Evolutionary conservation across 2,888 invertebrate species (phyloP).

Genomic region (Drosophila fungiperda): DNA sequence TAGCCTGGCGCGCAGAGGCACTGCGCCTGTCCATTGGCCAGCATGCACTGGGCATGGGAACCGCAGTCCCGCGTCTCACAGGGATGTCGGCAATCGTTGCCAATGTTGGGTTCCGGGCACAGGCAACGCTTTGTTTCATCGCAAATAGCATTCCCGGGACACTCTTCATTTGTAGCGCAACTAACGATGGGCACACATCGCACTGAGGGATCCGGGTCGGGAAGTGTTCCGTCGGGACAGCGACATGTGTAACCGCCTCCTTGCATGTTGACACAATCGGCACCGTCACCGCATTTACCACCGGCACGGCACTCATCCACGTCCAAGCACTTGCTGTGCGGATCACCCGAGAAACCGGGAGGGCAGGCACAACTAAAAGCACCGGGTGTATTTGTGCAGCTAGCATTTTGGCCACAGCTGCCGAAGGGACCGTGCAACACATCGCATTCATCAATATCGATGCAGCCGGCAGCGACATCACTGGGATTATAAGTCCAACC

Average conservation of each 20-base stretch:
- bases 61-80: constrained; percentile 94
- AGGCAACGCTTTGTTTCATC: constrained; percentile 91
- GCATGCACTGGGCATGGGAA: constrained; percentile 94
- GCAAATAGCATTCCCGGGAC: constrained; percentile 96
- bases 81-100: constrained; percentile 96
- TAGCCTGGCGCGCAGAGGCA: constrained; percentile 94
- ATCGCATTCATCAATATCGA: constrained; percentile 97
- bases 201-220: constrained; percentile 93
- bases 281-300: constrained; percentile 92
- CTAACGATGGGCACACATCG: constrained; percentile 93
- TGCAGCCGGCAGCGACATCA: constrained; percentile 95
- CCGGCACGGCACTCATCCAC: constrained; percentile 92
- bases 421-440: constrained; percentile 91
- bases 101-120: constrained; percentile 96
- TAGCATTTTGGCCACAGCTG: constrained; percentile 93
- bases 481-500: constrained; percentile 97
- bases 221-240: constrained; percentile 92
- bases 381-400: constrained; percentile 92
- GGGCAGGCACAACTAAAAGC: constrained; percentile 93
- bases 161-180: constrained; percentile 91
- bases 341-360: constrained; percentile 94
- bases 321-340: constrained; percentile 92
- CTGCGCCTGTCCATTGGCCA: constrained; percentile 92
- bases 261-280: constrained; percentile 91
- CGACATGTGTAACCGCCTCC: constrained; percentile 92